phyloP scores from a whole-genome alignment of 2,113 vertebrate genomes.

The Seriola aureovittata region DNA sequence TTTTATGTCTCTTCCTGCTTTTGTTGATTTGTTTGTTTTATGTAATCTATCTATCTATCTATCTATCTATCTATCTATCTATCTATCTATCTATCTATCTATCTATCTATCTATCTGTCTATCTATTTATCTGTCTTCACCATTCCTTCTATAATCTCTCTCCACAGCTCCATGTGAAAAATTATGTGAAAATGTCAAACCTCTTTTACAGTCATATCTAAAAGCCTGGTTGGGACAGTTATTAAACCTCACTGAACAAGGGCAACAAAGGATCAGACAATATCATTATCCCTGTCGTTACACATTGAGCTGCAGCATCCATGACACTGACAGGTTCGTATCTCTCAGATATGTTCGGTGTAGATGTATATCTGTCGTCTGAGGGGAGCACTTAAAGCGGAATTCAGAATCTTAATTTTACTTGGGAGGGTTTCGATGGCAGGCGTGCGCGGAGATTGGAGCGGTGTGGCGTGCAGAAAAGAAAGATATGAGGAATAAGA shows the following conservation, averaged over 20 bases:
- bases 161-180: background rate
- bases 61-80: constrained; percentile 30
- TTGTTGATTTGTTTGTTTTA: background rate
- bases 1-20: background rate
- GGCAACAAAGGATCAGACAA: constrained; percentile 35
- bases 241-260: constrained; percentile 58
- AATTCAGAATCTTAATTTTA: background rate
- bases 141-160: background rate
- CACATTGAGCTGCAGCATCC: constrained; percentile 30
- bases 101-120: background rate
- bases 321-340: background rate
- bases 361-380: background rate
- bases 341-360: background rate
- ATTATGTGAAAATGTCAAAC: constrained; percentile 60
- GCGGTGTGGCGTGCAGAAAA: background rate
- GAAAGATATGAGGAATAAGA: background rate
- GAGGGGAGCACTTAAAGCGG: background rate
- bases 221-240: constrained; percentile 47
- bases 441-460: background rate
- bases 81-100: constrained; percentile 1
- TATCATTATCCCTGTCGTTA: constrained; percentile 37
- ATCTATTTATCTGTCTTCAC: background rate
- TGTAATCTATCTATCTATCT: background rate
- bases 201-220: constrained; percentile 55
- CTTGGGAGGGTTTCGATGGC: background rate